Percentiles rank a stretch among this genome's conserved stretches.
phyloP scores from a whole-genome alignment of 2,888 invertebrate genomes.

The Pachymerium ferrugineum region DNA sequence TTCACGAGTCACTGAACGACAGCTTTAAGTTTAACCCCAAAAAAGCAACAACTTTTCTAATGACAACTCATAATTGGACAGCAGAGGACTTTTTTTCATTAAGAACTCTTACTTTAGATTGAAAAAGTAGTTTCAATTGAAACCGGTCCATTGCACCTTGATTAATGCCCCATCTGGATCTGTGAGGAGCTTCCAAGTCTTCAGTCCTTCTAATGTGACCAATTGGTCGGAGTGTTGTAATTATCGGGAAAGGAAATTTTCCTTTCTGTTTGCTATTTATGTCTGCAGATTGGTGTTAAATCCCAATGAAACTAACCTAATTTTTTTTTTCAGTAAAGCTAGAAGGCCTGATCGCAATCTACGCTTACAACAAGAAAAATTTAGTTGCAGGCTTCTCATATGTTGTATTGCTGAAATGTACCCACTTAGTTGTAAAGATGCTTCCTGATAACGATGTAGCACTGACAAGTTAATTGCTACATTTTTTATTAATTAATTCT shows the following conservation, averaged over 20 bases:
- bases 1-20: too few relatives aligned
- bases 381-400: not conserved
- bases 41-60: too few relatives aligned
- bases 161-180: not conserved
- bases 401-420: not conserved
- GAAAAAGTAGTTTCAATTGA: not conserved
- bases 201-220: too few relatives aligned
- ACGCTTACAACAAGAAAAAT: not conserved
- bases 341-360: conserved; percentile 5
- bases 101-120: not conserved
- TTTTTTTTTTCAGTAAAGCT: not conserved
- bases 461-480: not conserved
- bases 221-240: too few relatives aligned
- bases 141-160: not conserved
- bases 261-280: not conserved
- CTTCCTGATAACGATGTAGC: not conserved
- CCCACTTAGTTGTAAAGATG: too few relatives aligned
- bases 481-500: not conserved
- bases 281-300: not conserved
- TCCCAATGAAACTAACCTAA: not conserved
- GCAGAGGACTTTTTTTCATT: not conserved
- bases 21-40: too few relatives aligned
- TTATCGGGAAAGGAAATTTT: not conserved
- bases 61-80: too few relatives aligned
- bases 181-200: too few relatives aligned